A percentile compares a stretch with the other conserved stretches of the same genome.
phyloP scores from a whole-genome alignment of 2,888 invertebrate genomes.

The Macrophya alboannulata region DNA sequence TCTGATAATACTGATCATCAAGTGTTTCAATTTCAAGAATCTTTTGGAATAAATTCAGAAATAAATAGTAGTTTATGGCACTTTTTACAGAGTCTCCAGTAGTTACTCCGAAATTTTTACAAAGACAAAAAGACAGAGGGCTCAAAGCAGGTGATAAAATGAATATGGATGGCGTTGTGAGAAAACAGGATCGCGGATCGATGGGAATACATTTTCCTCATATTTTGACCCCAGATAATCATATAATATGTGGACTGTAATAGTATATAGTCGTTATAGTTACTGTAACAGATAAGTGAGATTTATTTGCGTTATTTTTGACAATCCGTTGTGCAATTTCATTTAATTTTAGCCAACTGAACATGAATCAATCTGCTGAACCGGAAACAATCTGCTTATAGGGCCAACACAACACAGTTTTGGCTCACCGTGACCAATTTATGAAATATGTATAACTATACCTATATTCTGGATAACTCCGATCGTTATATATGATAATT shows the following conservation, averaged over 20 bases:
- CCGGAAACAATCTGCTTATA: conserved; percentile 38
- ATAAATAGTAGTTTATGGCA: background rate
- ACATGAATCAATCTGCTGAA: conserved; percentile 3
- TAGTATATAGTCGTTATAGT: background rate
- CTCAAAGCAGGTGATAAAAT: background rate
- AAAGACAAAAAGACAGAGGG: background rate
- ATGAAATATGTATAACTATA: conserved; percentile 19
- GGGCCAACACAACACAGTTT: conserved; percentile 11
- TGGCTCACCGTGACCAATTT: conserved; percentile 44
- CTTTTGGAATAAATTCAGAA: background rate
- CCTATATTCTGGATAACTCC: background rate
- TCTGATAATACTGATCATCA: background rate
- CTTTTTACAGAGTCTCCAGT: background rate
- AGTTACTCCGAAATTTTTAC: background rate
- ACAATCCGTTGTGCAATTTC: conserved; percentile 26
- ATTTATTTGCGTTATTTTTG: conserved; percentile 15
- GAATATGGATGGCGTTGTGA: background rate
- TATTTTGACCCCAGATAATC: background rate
- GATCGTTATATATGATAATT: background rate
- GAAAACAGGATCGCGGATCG: too few species aligned
- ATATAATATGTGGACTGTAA: background rate
- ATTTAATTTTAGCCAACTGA: background rate
- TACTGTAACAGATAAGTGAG: background rate
- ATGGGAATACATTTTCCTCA: background rate
- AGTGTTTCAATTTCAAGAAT: background rate